Percentiles rank a stretch among this genome's conserved stretches.
phyloP scores from a whole-genome alignment of 2,888 invertebrate genomes.

The Hirtodrosophila duncani region DNA sequence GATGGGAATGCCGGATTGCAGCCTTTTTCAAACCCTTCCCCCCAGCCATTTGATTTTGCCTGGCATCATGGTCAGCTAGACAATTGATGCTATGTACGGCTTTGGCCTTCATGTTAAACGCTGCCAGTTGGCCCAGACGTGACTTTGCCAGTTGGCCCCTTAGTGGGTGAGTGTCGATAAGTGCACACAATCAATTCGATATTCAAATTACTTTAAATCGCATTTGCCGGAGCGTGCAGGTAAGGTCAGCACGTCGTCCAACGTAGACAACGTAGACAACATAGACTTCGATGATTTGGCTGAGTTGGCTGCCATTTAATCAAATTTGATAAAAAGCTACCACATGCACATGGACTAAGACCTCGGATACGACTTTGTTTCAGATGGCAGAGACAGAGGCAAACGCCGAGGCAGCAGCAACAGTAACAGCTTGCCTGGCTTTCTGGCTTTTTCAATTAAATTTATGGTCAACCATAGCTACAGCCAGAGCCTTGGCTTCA shows the following conservation, averaged over 20 bases:
- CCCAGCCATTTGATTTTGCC: slow-evolving; percentile 14
- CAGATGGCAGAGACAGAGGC: too few species aligned
- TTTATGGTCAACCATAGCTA: slow-evolving; percentile 58
- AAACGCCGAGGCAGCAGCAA: too few species aligned
- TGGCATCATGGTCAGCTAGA: slow-evolving; percentile 52
- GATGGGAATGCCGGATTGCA: neutral
- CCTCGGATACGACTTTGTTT: too few species aligned
- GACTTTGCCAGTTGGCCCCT: slow-evolving; percentile 27
- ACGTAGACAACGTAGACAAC: too few species aligned
- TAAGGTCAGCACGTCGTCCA: slow-evolving; percentile 50
- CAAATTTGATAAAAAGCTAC: slow-evolving; percentile 59
- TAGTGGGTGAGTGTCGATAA: slow-evolving; percentile 36
- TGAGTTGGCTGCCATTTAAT: slow-evolving; percentile 49
- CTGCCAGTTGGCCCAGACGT: slow-evolving; percentile 50
- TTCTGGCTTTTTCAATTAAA: slow-evolving; percentile 67
- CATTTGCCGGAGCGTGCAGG: slow-evolving; percentile 59
- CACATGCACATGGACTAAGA: slow-evolving; percentile 1
- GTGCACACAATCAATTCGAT: slow-evolving; percentile 69
- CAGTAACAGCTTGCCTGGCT: slow-evolving; percentile 49
- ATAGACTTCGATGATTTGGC: too few species aligned
- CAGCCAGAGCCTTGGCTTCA: slow-evolving; percentile 6
- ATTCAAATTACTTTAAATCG: slow-evolving; percentile 69
- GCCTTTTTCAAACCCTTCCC: slow-evolving; percentile 28
- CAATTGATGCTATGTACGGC: slow-evolving; percentile 61
- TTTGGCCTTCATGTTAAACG: slow-evolving; percentile 46